Evolutionary conservation across 2,113 vertebrate genomes (phyloP).

Genomic region (Clinocottus analis): DNA sequence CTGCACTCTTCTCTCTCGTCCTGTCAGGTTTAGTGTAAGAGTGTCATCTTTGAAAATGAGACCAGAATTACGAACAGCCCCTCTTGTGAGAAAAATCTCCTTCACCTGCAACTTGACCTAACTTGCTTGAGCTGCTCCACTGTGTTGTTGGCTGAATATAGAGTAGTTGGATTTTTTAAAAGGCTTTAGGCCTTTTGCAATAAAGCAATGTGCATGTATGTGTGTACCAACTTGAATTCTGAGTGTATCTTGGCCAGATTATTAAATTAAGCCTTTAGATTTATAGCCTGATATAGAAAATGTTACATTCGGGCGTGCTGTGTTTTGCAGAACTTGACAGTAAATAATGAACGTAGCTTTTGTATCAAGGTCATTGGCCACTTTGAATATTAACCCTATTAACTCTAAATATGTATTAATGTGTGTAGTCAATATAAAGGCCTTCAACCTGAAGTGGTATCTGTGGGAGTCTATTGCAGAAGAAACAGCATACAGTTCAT

Average conservation of each 20-base stretch:
- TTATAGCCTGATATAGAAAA: not conserved
- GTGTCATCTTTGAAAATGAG: constrained; percentile 40
- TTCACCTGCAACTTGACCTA: constrained; percentile 50
- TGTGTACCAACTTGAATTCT: not conserved
- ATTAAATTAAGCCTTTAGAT: not conserved
- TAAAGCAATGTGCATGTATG: constrained; percentile 2
- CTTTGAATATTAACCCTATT: constrained; percentile 12
- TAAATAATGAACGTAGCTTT: constrained; percentile 15
- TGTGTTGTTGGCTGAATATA: constrained; percentile 38
- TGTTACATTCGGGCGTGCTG: not conserved
- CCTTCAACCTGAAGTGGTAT: constrained; percentile 29
- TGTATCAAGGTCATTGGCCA: constrained; percentile 1
- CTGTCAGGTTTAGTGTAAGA: constrained; percentile 5
- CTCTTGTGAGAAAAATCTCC: constrained; percentile 32
- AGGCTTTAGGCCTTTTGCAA: constrained; percentile 16
- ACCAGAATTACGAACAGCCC: constrained; percentile 20
- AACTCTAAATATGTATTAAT: constrained; percentile 22
- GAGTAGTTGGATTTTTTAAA: constrained; percentile 23
- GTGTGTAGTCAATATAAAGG: constrained; percentile 28
- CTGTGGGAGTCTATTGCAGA: constrained; percentile 4
- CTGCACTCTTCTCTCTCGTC: constrained; percentile 9
- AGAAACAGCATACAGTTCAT: constrained; percentile 57
- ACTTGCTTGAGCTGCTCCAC: constrained; percentile 28
- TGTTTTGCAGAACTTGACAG: not conserved
- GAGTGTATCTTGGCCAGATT: not conserved